Percentiles rank a stretch among this genome's conserved stretches.
These are phyloP conservation scores for Arbacia lixula DNA, from an alignment of 53 echinoderm and acorn worm genomes.

Conservation along the genomic window DNA sequence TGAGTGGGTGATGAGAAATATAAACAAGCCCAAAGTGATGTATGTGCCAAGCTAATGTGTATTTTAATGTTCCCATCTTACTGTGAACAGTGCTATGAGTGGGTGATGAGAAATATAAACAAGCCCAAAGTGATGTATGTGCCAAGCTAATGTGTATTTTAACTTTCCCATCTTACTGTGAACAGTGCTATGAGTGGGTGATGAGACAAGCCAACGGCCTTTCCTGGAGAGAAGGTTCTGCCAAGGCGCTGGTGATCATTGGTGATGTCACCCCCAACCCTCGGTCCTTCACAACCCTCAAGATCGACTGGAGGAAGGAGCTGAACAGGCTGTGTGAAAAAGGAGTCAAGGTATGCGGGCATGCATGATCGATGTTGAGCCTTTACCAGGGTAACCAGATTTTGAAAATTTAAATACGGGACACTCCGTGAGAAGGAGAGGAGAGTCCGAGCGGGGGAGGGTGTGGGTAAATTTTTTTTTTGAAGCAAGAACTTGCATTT, in stretches of 20 bases:
- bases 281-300: conserved; percentile 61
- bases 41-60: too few species aligned
- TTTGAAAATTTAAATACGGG: too few species aligned
- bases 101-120: not conserved
- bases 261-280: conserved; percentile 78
- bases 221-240: conserved; percentile 75
- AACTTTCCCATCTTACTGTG: not conserved
- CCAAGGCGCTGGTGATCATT: conserved; percentile 84
- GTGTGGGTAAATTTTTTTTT: too few species aligned
- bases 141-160: conserved; percentile 41
- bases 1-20: not conserved
- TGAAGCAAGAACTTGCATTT: too few species aligned
- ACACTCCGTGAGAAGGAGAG: too few species aligned
- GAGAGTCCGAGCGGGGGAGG: too few species aligned
- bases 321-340: conserved; percentile 66
- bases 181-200: conserved; percentile 89
- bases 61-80: too few species aligned
- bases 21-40: too few species aligned
- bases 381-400: too few species aligned
- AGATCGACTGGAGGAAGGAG: conserved; percentile 77
- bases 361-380: too few species aligned
- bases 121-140: conserved; percentile 62
- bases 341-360: conserved; percentile 67
- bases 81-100: too few species aligned
- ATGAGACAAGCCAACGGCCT: conserved; percentile 74